Evolutionary conservation across 2,797 vertebrate species (phyloP), one percentile per base, ranked within the genome.

Genomic region (Phoebastria nigripes): DNA sequence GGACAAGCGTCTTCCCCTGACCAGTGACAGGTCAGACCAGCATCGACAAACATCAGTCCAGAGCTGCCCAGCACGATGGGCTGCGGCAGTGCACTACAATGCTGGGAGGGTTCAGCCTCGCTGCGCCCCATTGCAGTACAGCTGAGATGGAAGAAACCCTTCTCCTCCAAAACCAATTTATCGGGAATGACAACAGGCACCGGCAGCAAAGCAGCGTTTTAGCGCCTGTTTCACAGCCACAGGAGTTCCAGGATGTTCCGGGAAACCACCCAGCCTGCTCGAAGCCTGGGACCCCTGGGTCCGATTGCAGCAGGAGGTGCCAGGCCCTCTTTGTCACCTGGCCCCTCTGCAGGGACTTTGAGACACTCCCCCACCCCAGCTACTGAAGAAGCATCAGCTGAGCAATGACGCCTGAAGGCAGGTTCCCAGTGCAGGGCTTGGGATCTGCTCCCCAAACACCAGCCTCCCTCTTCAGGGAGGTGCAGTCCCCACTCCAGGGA

Each of bases 71-170:
- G 35, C 8, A 31, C 0, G 15, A 54, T 1, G 1, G 35, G 19
- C 70, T 39, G 33, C 2, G 0, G 47, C 47, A 55, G 19, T 12
- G 1, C 28, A 1, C 28, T 17, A 35, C 1, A 0, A 28, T 17
- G 29, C 56, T 25, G 19, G 28, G 12, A 46, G 20, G 22, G 35
- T 29, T 35, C 18, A 9, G 55, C n/a, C 65, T 24, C 28, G 31
- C 41, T 31, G 20, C 5, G 1, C 66, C 28, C 47, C 1, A 0
- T 2, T 14, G 29, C 35, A 18, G 35, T 29, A 11, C 7, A 31
- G 42, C 31, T 2, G 17, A 63, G 51, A 42, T 6, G 5, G 31
- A 72, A 65, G 35, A 49, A 79, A 49, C 20, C 29, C 11, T 52
- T 46, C 54, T 46, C 20, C n/a, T 54, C 54, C 46, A 52, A 41